phyloP scores from a whole-genome alignment of 2,113 vertebrate species.

The Struthidea cinerea region DNA sequence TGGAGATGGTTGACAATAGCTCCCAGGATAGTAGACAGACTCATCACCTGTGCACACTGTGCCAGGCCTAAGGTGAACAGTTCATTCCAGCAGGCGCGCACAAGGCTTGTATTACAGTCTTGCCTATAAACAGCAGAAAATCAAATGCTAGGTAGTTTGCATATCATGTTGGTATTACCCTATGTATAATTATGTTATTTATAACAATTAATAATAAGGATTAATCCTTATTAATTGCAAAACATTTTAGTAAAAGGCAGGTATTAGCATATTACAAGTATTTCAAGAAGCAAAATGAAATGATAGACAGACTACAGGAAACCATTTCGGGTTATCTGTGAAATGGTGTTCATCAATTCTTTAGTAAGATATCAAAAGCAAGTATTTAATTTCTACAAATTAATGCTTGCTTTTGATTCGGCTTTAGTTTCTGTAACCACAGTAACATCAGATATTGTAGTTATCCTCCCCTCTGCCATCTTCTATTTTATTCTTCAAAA shows the following conservation, averaged over 20 bases:
- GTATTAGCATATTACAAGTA: background rate
- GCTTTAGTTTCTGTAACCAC: background rate
- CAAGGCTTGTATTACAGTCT: constrained; percentile 92
- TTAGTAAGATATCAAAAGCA: background rate
- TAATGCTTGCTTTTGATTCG: background rate
- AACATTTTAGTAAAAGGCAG: background rate
- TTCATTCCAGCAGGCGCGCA: constrained; percentile 97
- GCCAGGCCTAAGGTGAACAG: constrained; percentile 95
- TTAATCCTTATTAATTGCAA: background rate
- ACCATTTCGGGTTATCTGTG: background rate
- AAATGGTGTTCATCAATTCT: background rate
- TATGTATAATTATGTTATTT: background rate
- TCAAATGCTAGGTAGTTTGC: background rate
- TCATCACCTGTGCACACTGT: constrained; percentile 97
- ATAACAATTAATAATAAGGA: background rate
- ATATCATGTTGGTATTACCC: background rate
- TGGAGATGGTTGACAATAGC: constrained; percentile 98
- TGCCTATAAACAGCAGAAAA: constrained; percentile 74
- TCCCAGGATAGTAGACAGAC: constrained; percentile 92
- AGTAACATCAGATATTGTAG: background rate
- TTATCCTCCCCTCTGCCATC: background rate
- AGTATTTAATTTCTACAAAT: background rate
- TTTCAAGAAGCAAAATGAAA: background rate
- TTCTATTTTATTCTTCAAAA: background rate
- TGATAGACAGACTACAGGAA: background rate